Evolutionary conservation across 2,113 vertebrate species (phyloP).

Genomic region (Montifringilla adamsi): DNA sequence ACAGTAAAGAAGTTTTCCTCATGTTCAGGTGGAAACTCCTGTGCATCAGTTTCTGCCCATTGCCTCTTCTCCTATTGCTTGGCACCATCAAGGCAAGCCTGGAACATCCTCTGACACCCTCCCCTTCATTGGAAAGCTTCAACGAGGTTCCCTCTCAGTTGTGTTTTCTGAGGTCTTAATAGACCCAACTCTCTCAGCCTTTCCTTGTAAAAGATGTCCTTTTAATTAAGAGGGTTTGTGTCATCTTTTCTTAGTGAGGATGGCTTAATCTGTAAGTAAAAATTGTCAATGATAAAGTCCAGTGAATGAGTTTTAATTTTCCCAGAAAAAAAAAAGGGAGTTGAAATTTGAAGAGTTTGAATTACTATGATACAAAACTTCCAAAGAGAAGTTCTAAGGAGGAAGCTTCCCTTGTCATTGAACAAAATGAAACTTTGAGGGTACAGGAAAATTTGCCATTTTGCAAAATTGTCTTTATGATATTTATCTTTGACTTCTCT

Average conservation of each 20-base stretch:
- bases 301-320: neutral
- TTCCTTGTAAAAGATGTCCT: neutral
- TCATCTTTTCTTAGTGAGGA: neutral
- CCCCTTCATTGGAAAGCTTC: neutral
- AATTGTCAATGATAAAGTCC: neutral
- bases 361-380: neutral
- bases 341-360: neutral
- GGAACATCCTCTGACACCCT: neutral
- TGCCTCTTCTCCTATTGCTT: neutral
- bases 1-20: neutral
- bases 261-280: neutral
- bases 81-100: neutral
- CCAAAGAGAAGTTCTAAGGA: neutral
- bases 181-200: neutral
- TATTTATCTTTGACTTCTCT: neutral
- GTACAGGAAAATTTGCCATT: neutral
- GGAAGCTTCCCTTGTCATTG: rapidly evolving
- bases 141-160: rapidly evolving
- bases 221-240: neutral
- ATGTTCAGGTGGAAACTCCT: neutral
- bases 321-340: neutral
- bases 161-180: neutral
- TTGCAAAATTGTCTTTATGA: neutral
- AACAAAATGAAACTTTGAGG: neutral
- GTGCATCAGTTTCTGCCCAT: neutral